Evolutionary conservation across 2,113 vertebrate species (phyloP).

Genomic region (Siniperca chuatsi): DNA sequence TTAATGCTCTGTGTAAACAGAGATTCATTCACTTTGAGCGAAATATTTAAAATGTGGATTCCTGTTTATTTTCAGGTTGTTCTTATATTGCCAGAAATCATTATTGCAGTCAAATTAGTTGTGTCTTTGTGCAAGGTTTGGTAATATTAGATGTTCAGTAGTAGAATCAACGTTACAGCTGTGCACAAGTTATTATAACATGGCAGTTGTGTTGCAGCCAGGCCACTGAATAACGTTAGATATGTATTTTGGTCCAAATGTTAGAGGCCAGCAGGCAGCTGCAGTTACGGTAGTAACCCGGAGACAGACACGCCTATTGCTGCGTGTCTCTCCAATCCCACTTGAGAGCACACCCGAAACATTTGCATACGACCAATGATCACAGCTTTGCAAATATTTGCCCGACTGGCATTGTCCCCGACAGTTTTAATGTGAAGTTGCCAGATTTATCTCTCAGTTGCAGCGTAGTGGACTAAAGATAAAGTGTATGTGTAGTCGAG

Average conservation of each 20-base stretch:
- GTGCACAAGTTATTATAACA: neutral
- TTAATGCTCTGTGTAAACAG: neutral
- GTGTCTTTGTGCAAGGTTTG: neutral
- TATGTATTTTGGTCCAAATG: neutral
- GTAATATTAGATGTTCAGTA: fast-evolving
- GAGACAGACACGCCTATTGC: constrained; percentile 55
- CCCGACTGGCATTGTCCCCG: constrained; percentile 24
- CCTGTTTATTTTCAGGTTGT: neutral
- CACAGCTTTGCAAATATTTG: constrained; percentile 46
- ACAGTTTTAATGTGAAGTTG: constrained; percentile 68
- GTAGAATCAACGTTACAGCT: neutral
- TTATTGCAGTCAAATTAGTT: neutral
- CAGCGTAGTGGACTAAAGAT: constrained; percentile 27
- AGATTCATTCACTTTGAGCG: neutral
- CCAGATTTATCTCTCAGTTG: constrained; percentile 69
- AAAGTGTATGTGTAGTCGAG: constrained; percentile 23
- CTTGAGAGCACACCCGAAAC: fast-evolving
- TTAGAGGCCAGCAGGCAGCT: constrained; percentile 11
- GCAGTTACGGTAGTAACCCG: constrained; percentile 17
- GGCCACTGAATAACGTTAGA: neutral
- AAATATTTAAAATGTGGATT: neutral
- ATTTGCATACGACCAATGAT: constrained; percentile 70
- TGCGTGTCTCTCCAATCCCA: constrained; percentile 44
- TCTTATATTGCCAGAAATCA: neutral
- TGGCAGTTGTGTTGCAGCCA: neutral